Evolutionary conservation across 2,888 invertebrate species (phyloP), one percentile per base, ranked within the genome.

Genomic region (Scotopteryx bipunctaria): DNA sequence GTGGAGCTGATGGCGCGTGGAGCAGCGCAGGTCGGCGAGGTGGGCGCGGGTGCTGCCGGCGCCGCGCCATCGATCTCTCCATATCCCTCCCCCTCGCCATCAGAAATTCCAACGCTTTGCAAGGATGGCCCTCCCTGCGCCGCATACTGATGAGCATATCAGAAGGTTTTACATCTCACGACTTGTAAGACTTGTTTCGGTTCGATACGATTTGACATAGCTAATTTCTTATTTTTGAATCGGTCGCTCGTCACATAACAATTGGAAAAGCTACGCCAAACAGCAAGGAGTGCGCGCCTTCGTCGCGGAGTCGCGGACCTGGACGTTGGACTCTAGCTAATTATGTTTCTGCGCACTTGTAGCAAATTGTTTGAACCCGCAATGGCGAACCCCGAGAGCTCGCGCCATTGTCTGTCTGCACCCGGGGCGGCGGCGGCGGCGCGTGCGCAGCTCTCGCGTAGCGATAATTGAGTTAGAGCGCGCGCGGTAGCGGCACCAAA

Each of bases 401-500:
- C 15, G 27, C 3, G 37, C n/a, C n/a, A n/a, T n/a, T n/a, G 27
- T 32, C 19, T 17, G 19, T 8, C 13, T 2, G 3, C 25, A n/a
- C n/a, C n/a, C n/a, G n/a, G 25, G 4, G 38, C 9, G 23, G 17
- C 4, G 11, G 35, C 16, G n/a, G 19, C 19, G 31, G 43, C 43
- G 43, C 58, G 63, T 58, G 64, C 61, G 59, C 66, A 65, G 48
- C 62, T 60, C 64, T 64, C 51, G 44, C 67, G 65, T 60, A 59
- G 59, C 47, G 67, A 64, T 77, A 73, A 74, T 76, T 75, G 73
- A 76, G 71, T 77, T 74, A 78, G 67, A 64, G 63, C 51, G 43
- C 53, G 57, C 37, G 66, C 66, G 69, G 68, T 69, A 64, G 49
- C 48, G 38, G 43, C 56, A 55, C 56, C 56, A 46, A 52, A 27